Evolutionary conservation across 1,140 invertebrate species (phyloP).

Genomic region (Adelges cooleyi): DNA sequence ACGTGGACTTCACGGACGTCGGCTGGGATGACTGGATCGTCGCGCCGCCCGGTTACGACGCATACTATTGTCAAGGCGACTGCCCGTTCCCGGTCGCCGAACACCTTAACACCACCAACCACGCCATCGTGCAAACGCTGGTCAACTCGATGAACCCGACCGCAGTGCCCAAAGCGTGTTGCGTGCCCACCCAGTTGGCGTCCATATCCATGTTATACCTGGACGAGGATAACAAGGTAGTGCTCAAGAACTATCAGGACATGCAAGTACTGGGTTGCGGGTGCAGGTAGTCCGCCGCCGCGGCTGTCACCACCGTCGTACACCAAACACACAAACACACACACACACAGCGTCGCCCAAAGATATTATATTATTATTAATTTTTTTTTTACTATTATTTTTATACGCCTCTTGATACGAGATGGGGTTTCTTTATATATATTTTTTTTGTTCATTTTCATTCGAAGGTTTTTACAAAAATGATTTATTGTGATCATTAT

Average conservation of each 20-base stretch:
- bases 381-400: slow-evolving; percentile 6
- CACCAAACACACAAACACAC: background rate
- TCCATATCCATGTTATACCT: slow-evolving; percentile 89
- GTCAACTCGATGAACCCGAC: slow-evolving; percentile 83
- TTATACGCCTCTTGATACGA: background rate
- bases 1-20: slow-evolving; percentile 92
- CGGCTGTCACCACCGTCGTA: background rate
- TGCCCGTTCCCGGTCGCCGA: slow-evolving; percentile 86
- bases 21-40: slow-evolving; percentile 99
- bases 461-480: slow-evolving; percentile 2
- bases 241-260: slow-evolving; percentile 92
- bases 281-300: slow-evolving; percentile 42
- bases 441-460: background rate
- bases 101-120: slow-evolving; percentile 92
- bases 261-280: slow-evolving; percentile 91
- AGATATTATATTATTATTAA: slow-evolving; percentile 24
- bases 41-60: slow-evolving; percentile 90
- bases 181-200: slow-evolving; percentile 79
- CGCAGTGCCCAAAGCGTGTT: slow-evolving; percentile 82
- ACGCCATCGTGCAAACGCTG: slow-evolving; percentile 94
- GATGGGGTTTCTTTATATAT: background rate
- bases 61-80: slow-evolving; percentile 88
- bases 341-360: slow-evolving; percentile 24
- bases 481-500: background rate
- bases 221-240: slow-evolving; percentile 84